Percentiles rank a stretch among this genome's conserved stretches.
These are phyloP conservation scores for Dissostichus mawsoni DNA, from an alignment of 2,113 vertebrate genomes.

Conservation along the genomic window DNA sequence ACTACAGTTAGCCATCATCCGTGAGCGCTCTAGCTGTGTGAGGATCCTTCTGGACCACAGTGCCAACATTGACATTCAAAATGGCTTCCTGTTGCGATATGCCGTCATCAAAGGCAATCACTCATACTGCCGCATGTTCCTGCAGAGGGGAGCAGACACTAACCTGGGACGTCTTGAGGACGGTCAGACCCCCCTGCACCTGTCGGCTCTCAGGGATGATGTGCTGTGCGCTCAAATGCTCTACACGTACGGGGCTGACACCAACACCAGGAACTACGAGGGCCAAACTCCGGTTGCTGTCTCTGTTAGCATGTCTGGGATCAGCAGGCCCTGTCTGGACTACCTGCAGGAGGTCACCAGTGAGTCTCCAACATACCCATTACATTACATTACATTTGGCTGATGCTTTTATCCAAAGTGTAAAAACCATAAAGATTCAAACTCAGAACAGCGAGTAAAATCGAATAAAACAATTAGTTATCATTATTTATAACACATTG, in stretches of 20 bases:
- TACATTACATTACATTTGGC: background rate
- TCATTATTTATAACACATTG: background rate
- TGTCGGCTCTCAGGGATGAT: constrained; percentile 97
- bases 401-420: no score
- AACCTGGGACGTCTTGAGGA: constrained; percentile 96
- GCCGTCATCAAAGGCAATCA: constrained; percentile 99
- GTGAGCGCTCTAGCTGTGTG: constrained; percentile 97
- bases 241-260: constrained; percentile 95
- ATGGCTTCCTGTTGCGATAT: constrained; percentile 96
- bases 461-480: background rate
- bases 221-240: constrained; percentile 96
- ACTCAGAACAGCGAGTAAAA: background rate
- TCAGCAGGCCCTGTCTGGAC: constrained; percentile 96
- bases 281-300: constrained; percentile 97
- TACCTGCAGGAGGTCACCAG: constrained; percentile 98
- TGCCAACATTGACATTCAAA: constrained; percentile 99
- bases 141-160: constrained; percentile 97
- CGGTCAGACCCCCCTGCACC: constrained; percentile 96
- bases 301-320: constrained; percentile 93
- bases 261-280: constrained; percentile 97
- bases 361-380: constrained; percentile 81
- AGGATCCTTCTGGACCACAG: constrained; percentile 97
- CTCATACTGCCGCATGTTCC: constrained; percentile 98
- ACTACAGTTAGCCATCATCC: constrained; percentile 97
- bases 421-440: no score